Evolutionary conservation across 2,113 vertebrate genomes (phyloP).

Genomic region (Struthio camelus): DNA sequence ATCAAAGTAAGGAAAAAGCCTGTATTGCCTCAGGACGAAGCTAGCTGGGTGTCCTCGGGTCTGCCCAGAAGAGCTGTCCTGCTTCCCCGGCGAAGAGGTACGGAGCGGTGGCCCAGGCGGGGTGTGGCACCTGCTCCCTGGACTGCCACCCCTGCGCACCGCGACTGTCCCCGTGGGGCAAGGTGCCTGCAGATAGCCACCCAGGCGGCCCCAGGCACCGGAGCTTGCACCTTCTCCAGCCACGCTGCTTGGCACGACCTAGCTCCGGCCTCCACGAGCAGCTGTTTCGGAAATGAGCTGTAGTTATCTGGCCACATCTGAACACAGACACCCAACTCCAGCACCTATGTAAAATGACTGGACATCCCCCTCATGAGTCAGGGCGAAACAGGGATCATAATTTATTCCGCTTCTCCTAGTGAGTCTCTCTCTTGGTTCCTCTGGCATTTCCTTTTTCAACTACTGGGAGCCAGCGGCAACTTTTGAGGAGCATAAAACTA

Average conservation of each 20-base stretch:
- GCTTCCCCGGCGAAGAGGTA: too few relatives aligned
- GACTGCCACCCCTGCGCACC: too few relatives aligned
- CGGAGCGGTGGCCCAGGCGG: too few relatives aligned
- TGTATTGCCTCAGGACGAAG: neutral
- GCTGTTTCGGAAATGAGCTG: neutral
- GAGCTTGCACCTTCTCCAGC: neutral
- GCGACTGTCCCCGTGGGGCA: too few relatives aligned
- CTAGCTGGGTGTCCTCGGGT: too few relatives aligned
- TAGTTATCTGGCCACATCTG: accelerated
- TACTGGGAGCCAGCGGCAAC: neutral
- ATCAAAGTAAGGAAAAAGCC: neutral
- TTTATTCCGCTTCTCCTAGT: neutral
- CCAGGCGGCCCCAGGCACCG: accelerated
- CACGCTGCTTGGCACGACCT: neutral
- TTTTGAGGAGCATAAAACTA: neutral
- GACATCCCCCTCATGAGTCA: neutral
- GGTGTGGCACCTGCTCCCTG: too few relatives aligned
- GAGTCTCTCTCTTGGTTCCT: neutral
- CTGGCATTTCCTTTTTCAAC: accelerated
- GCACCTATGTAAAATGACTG: neutral
- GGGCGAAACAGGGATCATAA: neutral
- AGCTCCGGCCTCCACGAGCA: accelerated
- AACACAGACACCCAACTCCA: neutral
- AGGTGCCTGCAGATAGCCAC: too few relatives aligned
- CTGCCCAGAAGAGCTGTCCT: too few relatives aligned